These are phyloP conservation scores for Thaleichthys pacificus DNA, from an alignment of 2,797 vertebrate genomes.

Conservation along the genomic window DNA sequence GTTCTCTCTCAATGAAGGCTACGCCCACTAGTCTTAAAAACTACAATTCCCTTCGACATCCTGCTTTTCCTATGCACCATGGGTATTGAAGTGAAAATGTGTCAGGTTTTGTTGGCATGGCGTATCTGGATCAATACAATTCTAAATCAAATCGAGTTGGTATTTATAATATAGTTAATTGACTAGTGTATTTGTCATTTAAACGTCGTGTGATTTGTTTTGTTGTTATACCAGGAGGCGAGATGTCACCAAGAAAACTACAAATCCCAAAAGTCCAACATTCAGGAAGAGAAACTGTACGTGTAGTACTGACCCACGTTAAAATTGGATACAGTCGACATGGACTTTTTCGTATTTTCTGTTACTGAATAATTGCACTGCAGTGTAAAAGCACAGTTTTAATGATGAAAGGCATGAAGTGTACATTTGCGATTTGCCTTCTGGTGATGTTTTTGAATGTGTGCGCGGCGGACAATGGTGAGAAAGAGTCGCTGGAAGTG, in stretches of 20 bases:
- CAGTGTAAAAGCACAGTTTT: slow-evolving; percentile 11
- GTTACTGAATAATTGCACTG: slow-evolving; percentile 28
- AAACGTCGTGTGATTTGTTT: too few relatives aligned
- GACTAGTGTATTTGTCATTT: too few relatives aligned
- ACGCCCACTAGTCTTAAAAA: background rate
- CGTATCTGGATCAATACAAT: too few relatives aligned
- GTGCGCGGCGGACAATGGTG: slow-evolving; percentile 25
- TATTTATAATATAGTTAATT: too few relatives aligned
- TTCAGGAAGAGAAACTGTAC: slow-evolving; percentile 51
- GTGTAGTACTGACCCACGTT: slow-evolving; percentile 38
- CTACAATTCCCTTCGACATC: slow-evolving; percentile 28
- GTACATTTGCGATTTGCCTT: slow-evolving; percentile 21
- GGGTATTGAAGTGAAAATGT: background rate
- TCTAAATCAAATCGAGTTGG: too few relatives aligned
- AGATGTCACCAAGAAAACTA: slow-evolving; percentile 42
- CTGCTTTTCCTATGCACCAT: too few relatives aligned
- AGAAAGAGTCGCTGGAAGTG: slow-evolving; percentile 19
- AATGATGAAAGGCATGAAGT: slow-evolving; percentile 54
- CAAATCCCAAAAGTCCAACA: slow-evolving; percentile 48
- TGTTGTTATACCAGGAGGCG: too few relatives aligned
- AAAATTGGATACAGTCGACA: slow-evolving; percentile 41
- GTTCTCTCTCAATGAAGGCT: background rate
- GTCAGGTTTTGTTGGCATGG: background rate
- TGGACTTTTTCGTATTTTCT: slow-evolving; percentile 40
- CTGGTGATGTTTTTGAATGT: slow-evolving; percentile 45